These are phyloP conservation scores for Psittacula echo DNA, from an alignment of 2,797 vertebrate species.

Conservation along the genomic window DNA sequence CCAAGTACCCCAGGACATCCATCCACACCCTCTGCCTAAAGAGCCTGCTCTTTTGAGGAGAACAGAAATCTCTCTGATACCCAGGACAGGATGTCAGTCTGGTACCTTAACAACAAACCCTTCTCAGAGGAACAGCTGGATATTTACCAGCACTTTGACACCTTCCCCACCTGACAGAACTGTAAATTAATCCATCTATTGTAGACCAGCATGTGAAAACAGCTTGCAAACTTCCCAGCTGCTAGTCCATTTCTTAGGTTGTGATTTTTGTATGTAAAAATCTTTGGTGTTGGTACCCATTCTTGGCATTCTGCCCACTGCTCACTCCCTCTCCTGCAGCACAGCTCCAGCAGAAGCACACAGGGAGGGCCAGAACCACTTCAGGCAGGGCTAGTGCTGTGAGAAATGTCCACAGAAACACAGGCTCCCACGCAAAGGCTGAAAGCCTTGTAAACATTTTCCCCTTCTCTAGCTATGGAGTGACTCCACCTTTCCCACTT, in stretches of 20 bases:
- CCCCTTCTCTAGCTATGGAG: neutral
- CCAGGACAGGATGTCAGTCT: neutral
- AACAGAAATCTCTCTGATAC: neutral
- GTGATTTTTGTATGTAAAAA: neutral
- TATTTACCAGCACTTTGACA: neutral
- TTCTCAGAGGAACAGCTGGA: neutral
- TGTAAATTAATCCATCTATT: neutral
- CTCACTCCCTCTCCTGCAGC: neutral
- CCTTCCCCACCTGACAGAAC: neutral
- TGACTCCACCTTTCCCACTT: neutral
- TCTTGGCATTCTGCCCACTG: rapidly evolving
- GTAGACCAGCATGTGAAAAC: neutral
- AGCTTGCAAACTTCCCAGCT: neutral
- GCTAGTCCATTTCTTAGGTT: neutral
- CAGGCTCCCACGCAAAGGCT: neutral
- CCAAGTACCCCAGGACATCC: neutral
- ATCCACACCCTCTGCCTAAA: neutral
- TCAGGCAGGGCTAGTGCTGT: neutral
- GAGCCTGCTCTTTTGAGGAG: neutral
- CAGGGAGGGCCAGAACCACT: neutral
- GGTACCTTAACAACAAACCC: neutral
- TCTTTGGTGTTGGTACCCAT: neutral
- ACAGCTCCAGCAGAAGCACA: neutral
- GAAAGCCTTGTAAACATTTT: neutral
- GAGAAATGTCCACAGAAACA: neutral